Evolutionary conservation across 2,797 vertebrate species (phyloP).

Genomic region (Gymnothorax javanicus): DNA sequence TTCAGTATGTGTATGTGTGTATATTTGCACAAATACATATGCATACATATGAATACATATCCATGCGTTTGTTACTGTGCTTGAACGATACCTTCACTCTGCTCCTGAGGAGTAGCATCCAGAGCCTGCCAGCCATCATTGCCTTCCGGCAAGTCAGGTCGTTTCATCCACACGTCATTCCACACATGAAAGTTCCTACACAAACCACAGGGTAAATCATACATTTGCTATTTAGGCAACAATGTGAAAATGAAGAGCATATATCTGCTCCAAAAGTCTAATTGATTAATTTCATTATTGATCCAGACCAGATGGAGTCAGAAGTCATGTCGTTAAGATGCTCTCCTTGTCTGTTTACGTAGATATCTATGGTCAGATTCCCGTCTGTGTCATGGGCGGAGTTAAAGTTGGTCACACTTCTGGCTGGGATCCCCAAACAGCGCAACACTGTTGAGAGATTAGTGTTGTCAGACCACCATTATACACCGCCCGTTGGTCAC

Average conservation of each 20-base stretch:
- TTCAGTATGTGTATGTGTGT: neutral
- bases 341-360: constrained; percentile 53
- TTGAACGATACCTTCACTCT: constrained; percentile 47
- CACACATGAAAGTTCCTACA: constrained; percentile 65
- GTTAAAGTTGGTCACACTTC: constrained; percentile 60
- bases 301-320: constrained; percentile 63
- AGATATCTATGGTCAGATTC: constrained; percentile 63
- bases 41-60: no score
- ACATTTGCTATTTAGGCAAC: neutral
- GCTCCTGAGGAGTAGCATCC: constrained; percentile 42
- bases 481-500: no score
- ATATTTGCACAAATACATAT: neutral
- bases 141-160: constrained; percentile 44
- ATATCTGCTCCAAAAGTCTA: constrained; percentile 13
- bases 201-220: neutral
- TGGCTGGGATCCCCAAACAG: constrained; percentile 59
- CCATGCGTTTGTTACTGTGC: neutral
- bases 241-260: neutral
- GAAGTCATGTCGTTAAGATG: constrained; percentile 32
- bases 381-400: constrained; percentile 60
- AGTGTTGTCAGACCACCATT: neutral
- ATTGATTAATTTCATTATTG: neutral
- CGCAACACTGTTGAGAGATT: constrained; percentile 57
- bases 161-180: constrained; percentile 64
- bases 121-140: constrained; percentile 64